Evolutionary conservation across 2,113 vertebrate genomes (phyloP), one percentile per base, ranked within the genome.

Genomic region (Nanorana parkeri): DNA sequence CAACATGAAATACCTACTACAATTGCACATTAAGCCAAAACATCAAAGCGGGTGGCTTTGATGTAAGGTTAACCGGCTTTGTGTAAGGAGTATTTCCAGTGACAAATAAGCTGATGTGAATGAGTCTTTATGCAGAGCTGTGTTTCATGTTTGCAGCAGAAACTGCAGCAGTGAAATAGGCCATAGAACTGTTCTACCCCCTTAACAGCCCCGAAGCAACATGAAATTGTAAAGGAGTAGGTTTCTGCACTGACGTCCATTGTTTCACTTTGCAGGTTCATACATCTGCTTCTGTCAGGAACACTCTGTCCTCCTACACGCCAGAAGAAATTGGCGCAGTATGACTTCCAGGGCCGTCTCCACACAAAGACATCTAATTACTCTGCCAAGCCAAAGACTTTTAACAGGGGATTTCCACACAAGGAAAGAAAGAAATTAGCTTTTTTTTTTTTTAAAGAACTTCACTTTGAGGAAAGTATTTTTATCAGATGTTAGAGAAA

Each of bases 211-310:
- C 76, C 4, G 24, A 52, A 78, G 76, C 47, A 20, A 54, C 76
- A 15, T 54, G 51, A 29, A 29, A 66, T 75, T 75, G 72, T 58
- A 17, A 60, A 75, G 56, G 72, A 75, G 72, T 75, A n/a, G 21
- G 55, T 61, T 41, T 54, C 63, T 28, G 63, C 32, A 66, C 76
- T 66, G 29, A 28, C 28, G 24, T 26, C 61, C 47, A 78, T 54
- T 78, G 76, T 66, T 52, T 78, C 60, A 6, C 76, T 16, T 52
- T 55, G 76, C 76, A 67, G 76, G 76, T 78, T 55, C 76, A 55
- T 67, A 78, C 60, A 78, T 77, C 63, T 78, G 76, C 29, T 66
- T 15, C 76, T 32, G 76, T 78, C 76, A 78, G 47, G 61, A 66
- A 67, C 63, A 52, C 47, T 78, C 19, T 21, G 63, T 78, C 76